Conservation (phyloP, 2,113 vertebrate genomes). For the Petrocephalus zakoni region DNA sequence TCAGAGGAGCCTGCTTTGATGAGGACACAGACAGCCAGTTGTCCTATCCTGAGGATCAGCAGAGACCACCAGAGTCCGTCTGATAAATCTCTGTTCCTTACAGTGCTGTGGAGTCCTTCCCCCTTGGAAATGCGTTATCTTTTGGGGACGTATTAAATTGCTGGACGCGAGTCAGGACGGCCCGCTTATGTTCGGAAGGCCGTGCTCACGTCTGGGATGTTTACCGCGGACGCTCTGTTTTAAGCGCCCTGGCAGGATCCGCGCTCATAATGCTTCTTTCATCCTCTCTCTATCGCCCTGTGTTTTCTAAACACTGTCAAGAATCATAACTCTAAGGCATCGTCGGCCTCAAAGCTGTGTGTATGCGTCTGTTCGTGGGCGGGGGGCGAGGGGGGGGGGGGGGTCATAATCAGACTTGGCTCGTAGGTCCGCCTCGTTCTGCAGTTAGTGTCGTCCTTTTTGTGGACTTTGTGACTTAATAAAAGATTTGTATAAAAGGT, state of each 20-base stretch:
- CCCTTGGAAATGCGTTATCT: neutral
- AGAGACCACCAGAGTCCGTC: neutral
- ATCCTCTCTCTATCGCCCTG: conserved; percentile 35
- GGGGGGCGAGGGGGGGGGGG: neutral
- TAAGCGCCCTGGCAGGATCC: conserved; percentile 28
- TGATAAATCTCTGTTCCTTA: neutral
- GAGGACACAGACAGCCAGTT: neutral
- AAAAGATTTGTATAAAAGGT: neutral
- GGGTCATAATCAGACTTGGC: neutral
- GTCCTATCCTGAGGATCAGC: neutral
- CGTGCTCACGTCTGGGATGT: conserved; percentile 35
- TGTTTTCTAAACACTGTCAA: conserved; percentile 51
- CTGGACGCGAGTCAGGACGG: neutral
- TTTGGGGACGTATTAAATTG: conserved; percentile 26
- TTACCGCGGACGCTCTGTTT: conserved; percentile 23
- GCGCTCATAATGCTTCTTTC: conserved; percentile 41
- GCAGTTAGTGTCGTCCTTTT: neutral
- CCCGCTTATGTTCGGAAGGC: conserved; percentile 29
- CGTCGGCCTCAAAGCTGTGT: neutral
- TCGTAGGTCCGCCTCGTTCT: neutral
- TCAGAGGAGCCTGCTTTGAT: neutral
- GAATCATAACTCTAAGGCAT: conserved; percentile 27
- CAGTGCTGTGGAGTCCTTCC: neutral
- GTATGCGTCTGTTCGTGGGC: neutral
- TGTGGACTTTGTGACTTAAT: neutral